Percentiles rank a stretch among this genome's conserved stretches.
phyloP scores from a whole-genome alignment of 1,140 invertebrate species.

The Drosophila sproati region DNA sequence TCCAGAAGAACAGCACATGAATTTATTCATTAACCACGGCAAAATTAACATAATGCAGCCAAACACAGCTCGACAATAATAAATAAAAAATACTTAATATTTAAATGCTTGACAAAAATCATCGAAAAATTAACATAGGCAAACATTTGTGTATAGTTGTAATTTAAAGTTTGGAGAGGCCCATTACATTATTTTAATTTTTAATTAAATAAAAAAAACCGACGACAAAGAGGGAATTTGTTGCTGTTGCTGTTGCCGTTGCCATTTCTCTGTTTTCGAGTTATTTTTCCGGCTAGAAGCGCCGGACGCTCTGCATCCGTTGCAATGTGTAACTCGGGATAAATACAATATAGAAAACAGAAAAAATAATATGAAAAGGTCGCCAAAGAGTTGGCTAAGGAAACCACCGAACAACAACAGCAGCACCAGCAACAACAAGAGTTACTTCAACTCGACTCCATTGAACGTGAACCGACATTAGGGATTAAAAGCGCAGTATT shows the following conservation, averaged over 20 bases:
- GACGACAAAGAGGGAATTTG: conserved; percentile 45
- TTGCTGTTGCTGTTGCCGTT: conserved; percentile 27
- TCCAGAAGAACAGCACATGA: conserved; percentile 13
- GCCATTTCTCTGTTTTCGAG: conserved; percentile 11
- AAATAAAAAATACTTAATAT: conserved; percentile 14
- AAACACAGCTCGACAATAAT: conserved; percentile 24
- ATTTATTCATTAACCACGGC: conserved; percentile 53
- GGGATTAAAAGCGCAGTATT: conserved; percentile 66
- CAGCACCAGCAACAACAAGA: background rate
- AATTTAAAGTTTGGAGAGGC: conserved; percentile 5
- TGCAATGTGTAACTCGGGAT: conserved; percentile 23
- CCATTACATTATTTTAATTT: conserved; percentile 55
- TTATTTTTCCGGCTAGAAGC: conserved; percentile 64
- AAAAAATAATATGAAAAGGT: conserved; percentile 45
- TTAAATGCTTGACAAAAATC: conserved; percentile 32
- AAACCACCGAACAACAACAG: conserved; percentile 32
- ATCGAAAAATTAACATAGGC: conserved; percentile 30
- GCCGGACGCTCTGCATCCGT: conserved; percentile 54
- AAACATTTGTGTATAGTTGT: conserved; percentile 20
- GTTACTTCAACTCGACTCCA: conserved; percentile 46
- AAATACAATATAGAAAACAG: conserved; percentile 28
- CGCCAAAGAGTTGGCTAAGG: conserved; percentile 47
- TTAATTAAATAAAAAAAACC: conserved; percentile 68
- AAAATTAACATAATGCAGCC: conserved; percentile 54
- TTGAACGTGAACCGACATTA: conserved; percentile 72